A percentile compares a stretch with the other conserved stretches of the same genome.
Evolutionary conservation across 2,888 invertebrate species (phyloP).

Genomic region (Amaurobius ferox): DNA sequence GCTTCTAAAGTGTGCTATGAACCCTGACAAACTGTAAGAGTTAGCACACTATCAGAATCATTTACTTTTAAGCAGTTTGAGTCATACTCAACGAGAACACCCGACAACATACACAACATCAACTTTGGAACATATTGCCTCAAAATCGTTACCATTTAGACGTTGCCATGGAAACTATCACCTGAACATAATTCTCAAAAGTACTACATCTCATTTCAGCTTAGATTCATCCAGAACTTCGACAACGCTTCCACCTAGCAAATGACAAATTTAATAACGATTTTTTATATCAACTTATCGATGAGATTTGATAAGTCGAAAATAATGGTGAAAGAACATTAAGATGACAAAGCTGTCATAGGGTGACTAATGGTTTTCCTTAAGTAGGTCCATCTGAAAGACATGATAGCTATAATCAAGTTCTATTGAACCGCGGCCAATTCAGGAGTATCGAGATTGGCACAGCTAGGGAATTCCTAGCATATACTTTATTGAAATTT

Average conservation of each 20-base stretch:
- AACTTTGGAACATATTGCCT: too few species aligned
- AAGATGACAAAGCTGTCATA: background rate
- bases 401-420: background rate
- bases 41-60: too few species aligned
- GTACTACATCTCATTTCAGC: background rate
- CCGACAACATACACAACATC: too few species aligned
- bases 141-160: background rate
- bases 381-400: background rate
- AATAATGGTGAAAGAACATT: background rate
- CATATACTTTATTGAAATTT: too few species aligned
- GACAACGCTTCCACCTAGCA: background rate
- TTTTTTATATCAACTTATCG: background rate
- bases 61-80: too few species aligned
- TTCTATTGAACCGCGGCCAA: background rate
- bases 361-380: background rate
- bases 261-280: background rate
- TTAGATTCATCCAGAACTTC: background rate
- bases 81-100: too few species aligned
- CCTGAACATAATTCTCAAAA: background rate
- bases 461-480: too few species aligned
- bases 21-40: too few species aligned
- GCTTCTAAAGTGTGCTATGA: too few species aligned
- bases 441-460: background rate
- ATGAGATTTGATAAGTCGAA: background rate
- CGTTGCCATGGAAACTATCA: conserved; percentile 2